These are phyloP conservation scores for Carassius gibelio DNA, from an alignment of 2,113 vertebrate genomes.

Conservation along the genomic window DNA sequence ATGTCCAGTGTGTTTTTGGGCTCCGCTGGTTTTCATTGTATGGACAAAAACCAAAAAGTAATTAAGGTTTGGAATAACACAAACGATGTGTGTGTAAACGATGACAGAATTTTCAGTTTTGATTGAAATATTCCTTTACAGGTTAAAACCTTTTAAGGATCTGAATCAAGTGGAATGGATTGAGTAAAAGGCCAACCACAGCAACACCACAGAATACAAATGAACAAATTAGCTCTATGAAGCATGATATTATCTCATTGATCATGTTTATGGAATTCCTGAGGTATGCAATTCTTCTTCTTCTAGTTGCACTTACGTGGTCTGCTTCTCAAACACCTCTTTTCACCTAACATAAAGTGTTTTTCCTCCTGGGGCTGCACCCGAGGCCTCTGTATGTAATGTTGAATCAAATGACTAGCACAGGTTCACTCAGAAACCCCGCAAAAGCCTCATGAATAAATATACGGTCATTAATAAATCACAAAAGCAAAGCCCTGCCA, in stretches of 20 bases:
- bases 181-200: not conserved
- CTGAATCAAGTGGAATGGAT: not conserved
- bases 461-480: not conserved
- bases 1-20: not conserved
- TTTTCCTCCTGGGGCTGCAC: slow-evolving; percentile 1
- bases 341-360: not conserved
- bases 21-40: not conserved
- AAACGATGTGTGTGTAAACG: not conserved
- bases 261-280: slow-evolving; percentile 27
- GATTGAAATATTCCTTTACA: not conserved
- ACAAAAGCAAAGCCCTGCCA: not conserved
- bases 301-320: not conserved
- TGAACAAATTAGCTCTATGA: slow-evolving; percentile 23
- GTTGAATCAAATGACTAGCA: slow-evolving; percentile 1
- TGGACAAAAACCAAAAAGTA: not conserved
- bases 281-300: slow-evolving; percentile 15
- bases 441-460: not conserved
- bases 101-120: not conserved
- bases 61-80: too few relatives aligned
- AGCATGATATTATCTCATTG: slow-evolving; percentile 27
- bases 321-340: slow-evolving; percentile 19
- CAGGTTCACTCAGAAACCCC: not conserved
- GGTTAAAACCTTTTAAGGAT: not conserved
- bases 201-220: slow-evolving; percentile 26
- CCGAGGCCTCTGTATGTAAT: not conserved